Percentiles rank a stretch among this genome's conserved stretches.
These are phyloP conservation scores for Drosophila erecta DNA, from an alignment of 1,140 invertebrate genomes.

Conservation along the genomic window DNA sequence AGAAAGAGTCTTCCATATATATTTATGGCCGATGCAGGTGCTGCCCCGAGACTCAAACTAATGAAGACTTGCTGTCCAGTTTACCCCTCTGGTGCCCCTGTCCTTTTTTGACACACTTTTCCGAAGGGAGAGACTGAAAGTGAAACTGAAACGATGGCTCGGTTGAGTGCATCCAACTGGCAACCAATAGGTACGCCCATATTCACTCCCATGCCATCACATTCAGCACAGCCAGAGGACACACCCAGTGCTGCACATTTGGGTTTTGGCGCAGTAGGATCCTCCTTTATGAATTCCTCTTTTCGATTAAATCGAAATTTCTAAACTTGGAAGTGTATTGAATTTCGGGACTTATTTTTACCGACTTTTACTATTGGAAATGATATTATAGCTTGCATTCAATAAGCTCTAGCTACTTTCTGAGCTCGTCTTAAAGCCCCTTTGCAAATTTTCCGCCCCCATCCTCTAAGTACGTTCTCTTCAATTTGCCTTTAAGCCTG, in stretches of 20 bases:
- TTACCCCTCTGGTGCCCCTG: not conserved
- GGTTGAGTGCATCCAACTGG: conserved; percentile 42
- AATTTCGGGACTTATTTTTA: too few relatives aligned
- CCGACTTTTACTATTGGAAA: too few relatives aligned
- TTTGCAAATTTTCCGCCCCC: not conserved
- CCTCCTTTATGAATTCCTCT: too few relatives aligned
- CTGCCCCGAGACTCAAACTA: conserved; percentile 26
- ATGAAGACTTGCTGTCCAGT: conserved; percentile 41
- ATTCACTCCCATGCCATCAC: conserved; percentile 1
- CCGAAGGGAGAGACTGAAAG: conserved; percentile 16
- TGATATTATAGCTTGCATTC: too few relatives aligned
- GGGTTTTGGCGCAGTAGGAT: not conserved
- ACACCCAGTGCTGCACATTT: not conserved
- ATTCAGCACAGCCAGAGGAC: not conserved
- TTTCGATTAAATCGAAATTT: too few relatives aligned
- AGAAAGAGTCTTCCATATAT: not conserved
- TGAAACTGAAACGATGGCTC: conserved; percentile 38
- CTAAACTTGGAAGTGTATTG: too few relatives aligned
- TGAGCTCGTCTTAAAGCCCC: too few relatives aligned
- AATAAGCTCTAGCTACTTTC: too few relatives aligned
- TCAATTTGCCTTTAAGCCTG: conserved; percentile 6
- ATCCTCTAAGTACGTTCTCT: not conserved
- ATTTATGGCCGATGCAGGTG: conserved; percentile 40
- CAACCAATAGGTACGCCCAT: conserved; percentile 4
- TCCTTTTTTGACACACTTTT: conserved; percentile 31